Evolutionary conservation across 2,888 invertebrate species (phyloP), one percentile per base, ranked within the genome.

Genomic region (Ischnus inquisitorius): DNA sequence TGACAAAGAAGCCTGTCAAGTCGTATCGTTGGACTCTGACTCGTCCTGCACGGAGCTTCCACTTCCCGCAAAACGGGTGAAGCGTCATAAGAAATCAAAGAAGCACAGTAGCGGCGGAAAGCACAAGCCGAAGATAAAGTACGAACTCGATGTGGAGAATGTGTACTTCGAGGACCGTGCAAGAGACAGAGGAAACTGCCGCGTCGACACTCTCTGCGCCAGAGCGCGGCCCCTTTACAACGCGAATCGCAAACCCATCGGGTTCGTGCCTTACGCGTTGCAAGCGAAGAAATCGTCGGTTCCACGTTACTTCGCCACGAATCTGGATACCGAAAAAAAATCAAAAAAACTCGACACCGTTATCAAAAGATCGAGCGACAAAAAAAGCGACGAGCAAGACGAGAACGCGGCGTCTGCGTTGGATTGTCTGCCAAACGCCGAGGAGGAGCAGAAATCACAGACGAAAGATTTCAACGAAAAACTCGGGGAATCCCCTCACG

Each of bases 161-260:
- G 93, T 95, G 14, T 94, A 95, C 84, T 96, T 94, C 91, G 96
- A 96, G 65, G 97, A 97, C 88, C 95, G 94, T 87, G 94, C 93
- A 64, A 92, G 94, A 67, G 95, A 95, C 60, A 93, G 92, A 69
- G 95, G 95, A 69, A 96, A 96, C 91, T 93, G 95, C 62, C 94
- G 93, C 1, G 95, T 96, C 1, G 93, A 94, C 46, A 96, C 96
- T 0, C 94, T 97, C 14, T 95, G 96, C 84, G 95, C 95, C 76
- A 96, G 96, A 0, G 95, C 95, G 0, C 94, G 95, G 74, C 96
- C 97, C 0, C 94, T 94, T 93, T 97, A 94, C 80, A 84, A 81
- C 12, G 39, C 51, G 1, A 65, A 39, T 4, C 43, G 48, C 5
- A 88, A 79, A 41, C 83, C 77, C 51, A 79, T 92, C 19, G 90